A percentile compares a stretch with the other conserved stretches of the same genome.
Evolutionary conservation across 2,113 vertebrate genomes (phyloP).

Genomic region (Laterallus jamaicensis): DNA sequence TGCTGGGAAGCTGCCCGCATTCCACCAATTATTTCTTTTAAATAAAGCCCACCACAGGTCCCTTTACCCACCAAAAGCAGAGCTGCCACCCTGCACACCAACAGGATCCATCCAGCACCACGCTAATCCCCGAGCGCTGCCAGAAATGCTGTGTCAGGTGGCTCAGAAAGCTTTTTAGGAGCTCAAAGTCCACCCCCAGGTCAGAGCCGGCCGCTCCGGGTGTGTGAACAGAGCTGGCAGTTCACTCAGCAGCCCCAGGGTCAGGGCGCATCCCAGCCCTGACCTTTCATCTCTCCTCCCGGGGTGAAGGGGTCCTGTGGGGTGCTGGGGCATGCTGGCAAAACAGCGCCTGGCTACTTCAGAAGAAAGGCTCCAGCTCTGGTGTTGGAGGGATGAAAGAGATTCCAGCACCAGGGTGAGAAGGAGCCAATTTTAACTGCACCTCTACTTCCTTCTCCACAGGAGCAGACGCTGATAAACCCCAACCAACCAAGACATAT

Average conservation of each 20-base stretch:
- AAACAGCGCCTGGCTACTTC: rapidly evolving
- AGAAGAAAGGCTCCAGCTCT: background rate
- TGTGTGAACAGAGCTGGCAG: rapidly evolving
- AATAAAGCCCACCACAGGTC: rapidly evolving
- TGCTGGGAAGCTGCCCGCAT: rapidly evolving
- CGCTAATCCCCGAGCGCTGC: rapidly evolving
- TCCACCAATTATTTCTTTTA: too few species aligned
- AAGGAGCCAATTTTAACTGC: rapidly evolving
- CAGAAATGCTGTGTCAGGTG: rapidly evolving
- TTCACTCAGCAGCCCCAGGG: background rate
- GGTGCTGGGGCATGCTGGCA: rapidly evolving
- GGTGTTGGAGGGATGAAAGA: rapidly evolving
- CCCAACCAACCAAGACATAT: rapidly evolving
- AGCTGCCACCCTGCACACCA: background rate
- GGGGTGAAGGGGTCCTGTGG: background rate
- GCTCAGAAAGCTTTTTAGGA: background rate
- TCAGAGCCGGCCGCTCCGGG: rapidly evolving
- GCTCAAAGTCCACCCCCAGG: background rate
- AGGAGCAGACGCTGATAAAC: rapidly evolving
- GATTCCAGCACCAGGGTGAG: background rate
- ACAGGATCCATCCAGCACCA: background rate
- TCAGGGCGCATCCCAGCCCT: background rate
- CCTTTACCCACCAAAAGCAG: background rate
- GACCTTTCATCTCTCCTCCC: background rate
- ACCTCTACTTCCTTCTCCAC: background rate